Percentiles rank a stretch among this genome's conserved stretches.
These are phyloP conservation scores for Dioctria rufipes DNA, from an alignment of 2,888 invertebrate species.

Conservation along the genomic window DNA sequence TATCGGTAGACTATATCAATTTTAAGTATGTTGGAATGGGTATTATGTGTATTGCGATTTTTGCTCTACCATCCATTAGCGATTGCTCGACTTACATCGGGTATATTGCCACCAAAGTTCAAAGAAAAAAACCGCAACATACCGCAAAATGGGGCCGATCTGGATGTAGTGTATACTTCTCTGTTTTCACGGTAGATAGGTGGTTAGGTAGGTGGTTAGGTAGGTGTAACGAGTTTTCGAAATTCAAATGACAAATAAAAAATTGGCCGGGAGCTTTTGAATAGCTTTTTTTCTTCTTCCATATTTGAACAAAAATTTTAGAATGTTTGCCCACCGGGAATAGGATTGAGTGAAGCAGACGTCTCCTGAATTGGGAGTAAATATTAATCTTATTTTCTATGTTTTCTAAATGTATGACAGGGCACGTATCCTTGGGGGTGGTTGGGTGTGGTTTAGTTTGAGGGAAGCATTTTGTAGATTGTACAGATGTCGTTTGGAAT, in stretches of 20 bases:
- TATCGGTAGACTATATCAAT: constrained; percentile 6
- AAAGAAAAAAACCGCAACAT: not conserved
- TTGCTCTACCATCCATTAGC: constrained; percentile 32
- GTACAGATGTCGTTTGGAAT: no score
- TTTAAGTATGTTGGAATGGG: not conserved
- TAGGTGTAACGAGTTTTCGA: not conserved
- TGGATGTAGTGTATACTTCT: not conserved
- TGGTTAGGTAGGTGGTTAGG: not conserved
- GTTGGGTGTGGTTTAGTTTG: no score
- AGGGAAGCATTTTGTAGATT: no score
- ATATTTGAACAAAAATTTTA: not conserved
- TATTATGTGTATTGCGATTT: not conserved
- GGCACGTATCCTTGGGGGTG: not conserved
- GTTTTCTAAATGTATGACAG: not conserved
- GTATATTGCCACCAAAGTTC: not conserved
- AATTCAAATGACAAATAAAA: not conserved
- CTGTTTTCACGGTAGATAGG: not conserved
- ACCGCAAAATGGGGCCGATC: not conserved
- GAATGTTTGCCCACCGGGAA: not conserved
- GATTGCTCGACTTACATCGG: not conserved
- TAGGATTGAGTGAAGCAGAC: not conserved
- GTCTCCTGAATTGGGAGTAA: not conserved
- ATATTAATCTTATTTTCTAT: not conserved
- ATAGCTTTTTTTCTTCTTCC: not conserved
- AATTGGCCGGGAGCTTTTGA: not conserved